Percentiles rank a stretch among this genome's conserved stretches.
phyloP scores from a whole-genome alignment of 2,113 vertebrate species.

The Tamias sibiricus region DNA sequence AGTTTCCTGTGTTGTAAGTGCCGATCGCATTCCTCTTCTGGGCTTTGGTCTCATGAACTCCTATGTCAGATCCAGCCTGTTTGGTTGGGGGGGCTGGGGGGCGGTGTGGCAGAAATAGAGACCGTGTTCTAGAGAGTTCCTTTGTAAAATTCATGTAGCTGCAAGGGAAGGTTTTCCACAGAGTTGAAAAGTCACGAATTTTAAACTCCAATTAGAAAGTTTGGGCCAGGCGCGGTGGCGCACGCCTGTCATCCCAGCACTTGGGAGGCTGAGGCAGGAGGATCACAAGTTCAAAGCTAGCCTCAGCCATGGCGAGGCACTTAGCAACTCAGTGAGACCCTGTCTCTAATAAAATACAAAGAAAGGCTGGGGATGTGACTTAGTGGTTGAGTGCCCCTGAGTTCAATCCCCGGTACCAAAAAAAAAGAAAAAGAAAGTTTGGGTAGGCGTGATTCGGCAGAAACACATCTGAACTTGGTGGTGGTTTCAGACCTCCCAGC shows the following conservation, averaged over 20 bases:
- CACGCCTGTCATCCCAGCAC: too few relatives aligned
- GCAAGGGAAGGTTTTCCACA: not conserved
- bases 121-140: not conserved
- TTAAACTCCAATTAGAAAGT: not conserved
- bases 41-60: not conserved
- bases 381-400: too few relatives aligned
- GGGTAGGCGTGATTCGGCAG: not conserved
- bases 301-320: too few relatives aligned
- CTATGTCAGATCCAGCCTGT: not conserved
- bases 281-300: too few relatives aligned
- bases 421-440: too few relatives aligned
- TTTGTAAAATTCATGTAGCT: not conserved
- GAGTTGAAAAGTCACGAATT: not conserved
- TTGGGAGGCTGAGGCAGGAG: too few relatives aligned
- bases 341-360: too few relatives aligned
- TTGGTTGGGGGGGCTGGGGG: not conserved
- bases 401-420: too few relatives aligned
- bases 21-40: not conserved
- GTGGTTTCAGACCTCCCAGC: not conserved
- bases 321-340: too few relatives aligned
- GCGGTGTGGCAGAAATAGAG: not conserved
- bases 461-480: not conserved
- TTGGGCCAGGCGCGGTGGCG: too few relatives aligned
- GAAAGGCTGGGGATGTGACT: too few relatives aligned
- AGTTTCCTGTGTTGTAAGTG: not conserved